phyloP scores from a whole-genome alignment of 2,888 invertebrate species.

The Dromius quadrimaculatus region DNA sequence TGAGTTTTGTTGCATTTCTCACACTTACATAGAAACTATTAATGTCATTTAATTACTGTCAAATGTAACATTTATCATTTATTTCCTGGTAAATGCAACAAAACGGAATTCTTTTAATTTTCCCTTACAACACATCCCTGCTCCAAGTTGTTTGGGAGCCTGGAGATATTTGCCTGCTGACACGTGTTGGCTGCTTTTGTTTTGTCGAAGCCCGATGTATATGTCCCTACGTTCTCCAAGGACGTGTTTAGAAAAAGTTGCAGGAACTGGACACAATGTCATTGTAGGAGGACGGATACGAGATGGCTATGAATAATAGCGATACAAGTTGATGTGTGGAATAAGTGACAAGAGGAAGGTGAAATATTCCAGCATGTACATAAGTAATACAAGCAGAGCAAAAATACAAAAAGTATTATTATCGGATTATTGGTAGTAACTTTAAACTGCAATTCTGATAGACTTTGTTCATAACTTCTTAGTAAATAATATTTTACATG shows the following conservation, averaged over 20 bases:
- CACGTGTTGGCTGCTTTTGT: constrained; percentile 2
- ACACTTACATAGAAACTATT: no score
- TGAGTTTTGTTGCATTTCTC: no score
- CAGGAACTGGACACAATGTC: background rate
- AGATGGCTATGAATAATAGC: background rate
- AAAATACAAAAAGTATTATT: no score
- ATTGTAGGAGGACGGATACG: background rate
- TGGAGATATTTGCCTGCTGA: background rate
- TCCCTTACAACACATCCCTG: constrained; percentile 29
- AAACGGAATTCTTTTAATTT: no score
- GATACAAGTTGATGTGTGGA: background rate
- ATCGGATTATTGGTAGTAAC: no score
- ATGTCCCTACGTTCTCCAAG: background rate
- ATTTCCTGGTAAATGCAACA: no score
- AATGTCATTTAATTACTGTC: no score
- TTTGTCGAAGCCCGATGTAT: background rate
- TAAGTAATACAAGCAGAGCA: background rate
- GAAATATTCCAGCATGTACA: background rate
- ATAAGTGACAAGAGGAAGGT: background rate
- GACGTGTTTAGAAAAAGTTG: constrained; percentile 12
- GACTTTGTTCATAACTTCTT: no score
- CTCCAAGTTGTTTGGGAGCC: background rate
- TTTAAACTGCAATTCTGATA: no score
- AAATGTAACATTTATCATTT: no score
- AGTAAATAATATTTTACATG: no score